Evolutionary conservation across 2,888 invertebrate genomes (phyloP).

Genomic region (Coelinius sp.): DNA sequence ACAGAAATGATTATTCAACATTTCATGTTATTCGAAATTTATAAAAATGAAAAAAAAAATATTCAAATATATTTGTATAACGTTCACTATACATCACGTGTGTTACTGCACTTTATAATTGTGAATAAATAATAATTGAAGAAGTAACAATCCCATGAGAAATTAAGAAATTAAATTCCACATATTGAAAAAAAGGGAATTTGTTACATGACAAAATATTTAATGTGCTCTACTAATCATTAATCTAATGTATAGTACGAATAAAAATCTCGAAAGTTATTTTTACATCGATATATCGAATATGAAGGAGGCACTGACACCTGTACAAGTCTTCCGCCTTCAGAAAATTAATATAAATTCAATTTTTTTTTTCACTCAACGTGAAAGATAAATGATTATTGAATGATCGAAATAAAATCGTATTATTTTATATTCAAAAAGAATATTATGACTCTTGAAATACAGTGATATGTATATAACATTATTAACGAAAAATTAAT

Average conservation of each 20-base stretch:
- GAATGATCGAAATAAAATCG: background rate
- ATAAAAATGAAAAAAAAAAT: too few relatives aligned
- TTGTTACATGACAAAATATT: background rate
- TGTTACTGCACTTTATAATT: background rate
- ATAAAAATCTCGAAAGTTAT: background rate
- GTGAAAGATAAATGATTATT: background rate
- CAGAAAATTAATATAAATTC: background rate
- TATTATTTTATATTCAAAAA: background rate
- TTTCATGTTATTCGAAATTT: too few relatives aligned
- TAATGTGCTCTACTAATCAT: background rate
- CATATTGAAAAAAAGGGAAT: background rate
- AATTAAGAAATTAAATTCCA: background rate
- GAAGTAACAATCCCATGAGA: background rate
- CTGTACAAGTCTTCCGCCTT: constrained; percentile 11
- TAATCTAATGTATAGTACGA: background rate
- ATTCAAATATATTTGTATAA: too few relatives aligned
- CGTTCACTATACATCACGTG: background rate
- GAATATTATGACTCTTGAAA: background rate
- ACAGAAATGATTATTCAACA: background rate
- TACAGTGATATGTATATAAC: constrained; percentile 16
- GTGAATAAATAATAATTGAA: background rate
- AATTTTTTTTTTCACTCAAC: background rate
- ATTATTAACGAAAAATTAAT: background rate
- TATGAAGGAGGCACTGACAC: background rate
- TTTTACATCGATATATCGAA: background rate